Evolutionary conservation across 1,140 invertebrate genomes (phyloP).

Genomic region (Sitodiplosis mosellana): DNA sequence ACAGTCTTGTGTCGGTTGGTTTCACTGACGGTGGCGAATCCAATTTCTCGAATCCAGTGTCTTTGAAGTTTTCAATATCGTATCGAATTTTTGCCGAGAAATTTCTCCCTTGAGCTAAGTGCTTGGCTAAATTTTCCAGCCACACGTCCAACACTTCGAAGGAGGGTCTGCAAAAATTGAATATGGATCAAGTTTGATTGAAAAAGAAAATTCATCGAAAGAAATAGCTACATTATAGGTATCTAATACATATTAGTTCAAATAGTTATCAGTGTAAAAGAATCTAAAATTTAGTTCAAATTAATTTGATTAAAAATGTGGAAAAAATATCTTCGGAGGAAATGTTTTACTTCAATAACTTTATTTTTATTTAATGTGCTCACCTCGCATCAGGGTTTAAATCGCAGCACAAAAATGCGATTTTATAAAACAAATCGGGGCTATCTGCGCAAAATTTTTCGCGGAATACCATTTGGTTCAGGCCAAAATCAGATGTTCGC

Average conservation of each 20-base stretch:
- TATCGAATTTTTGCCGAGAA: conserved; percentile 48
- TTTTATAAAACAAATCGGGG: conserved; percentile 69
- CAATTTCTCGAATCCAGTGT: conserved; percentile 9
- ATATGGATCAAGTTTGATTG: too few relatives aligned
- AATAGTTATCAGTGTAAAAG: too few relatives aligned
- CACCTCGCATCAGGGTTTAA: conserved; percentile 69
- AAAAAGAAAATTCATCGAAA: too few relatives aligned
- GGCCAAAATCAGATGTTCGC: conserved; percentile 72
- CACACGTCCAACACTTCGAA: conserved; percentile 74
- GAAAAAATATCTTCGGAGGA: too few relatives aligned
- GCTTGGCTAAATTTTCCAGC: conserved; percentile 56
- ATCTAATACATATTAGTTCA: too few relatives aligned
- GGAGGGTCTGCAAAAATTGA: conserved; percentile 45
- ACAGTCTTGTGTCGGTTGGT: too few relatives aligned
- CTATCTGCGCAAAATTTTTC: conserved; percentile 77
- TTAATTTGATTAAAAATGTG: too few relatives aligned
- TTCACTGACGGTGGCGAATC: too few relatives aligned
- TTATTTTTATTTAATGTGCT: conserved; percentile 1
- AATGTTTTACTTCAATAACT: too few relatives aligned
- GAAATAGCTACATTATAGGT: too few relatives aligned
- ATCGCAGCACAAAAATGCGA: conserved; percentile 77
- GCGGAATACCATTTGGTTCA: conserved; percentile 71
- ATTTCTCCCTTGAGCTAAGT: conserved; percentile 40
- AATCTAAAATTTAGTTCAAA: too few relatives aligned
- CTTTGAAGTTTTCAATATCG: conserved; percentile 53